phyloP scores from a whole-genome alignment of 2,888 invertebrate species.

The Nephrotoma flavescens region DNA sequence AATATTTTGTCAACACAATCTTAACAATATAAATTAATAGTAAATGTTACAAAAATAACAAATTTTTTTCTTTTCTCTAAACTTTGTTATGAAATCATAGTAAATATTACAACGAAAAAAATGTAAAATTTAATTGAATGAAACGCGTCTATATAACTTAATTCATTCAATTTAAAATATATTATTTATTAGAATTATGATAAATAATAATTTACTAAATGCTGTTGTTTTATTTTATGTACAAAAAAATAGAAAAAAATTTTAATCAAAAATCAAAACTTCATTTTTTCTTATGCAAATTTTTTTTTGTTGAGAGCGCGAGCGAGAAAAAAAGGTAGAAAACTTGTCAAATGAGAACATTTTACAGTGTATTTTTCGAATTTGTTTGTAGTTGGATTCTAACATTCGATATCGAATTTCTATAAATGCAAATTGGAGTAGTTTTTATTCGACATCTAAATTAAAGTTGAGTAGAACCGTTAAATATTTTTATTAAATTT shows the following conservation, averaged over 20 bases:
- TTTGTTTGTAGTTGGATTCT: background rate
- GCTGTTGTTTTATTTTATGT: background rate
- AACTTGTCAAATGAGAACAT: background rate
- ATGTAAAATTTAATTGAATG: background rate
- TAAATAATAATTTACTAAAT: background rate
- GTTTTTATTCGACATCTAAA: background rate
- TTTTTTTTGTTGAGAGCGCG: background rate
- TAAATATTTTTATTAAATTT: too few species aligned
- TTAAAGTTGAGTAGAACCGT: too few species aligned
- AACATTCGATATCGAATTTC: too few species aligned
- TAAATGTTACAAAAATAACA: background rate
- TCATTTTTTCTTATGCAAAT: background rate
- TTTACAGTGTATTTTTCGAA: background rate
- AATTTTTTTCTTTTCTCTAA: background rate
- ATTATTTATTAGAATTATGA: background rate
- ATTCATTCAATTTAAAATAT: background rate
- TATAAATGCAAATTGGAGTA: too few species aligned
- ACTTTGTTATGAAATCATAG: background rate
- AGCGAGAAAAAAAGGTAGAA: background rate
- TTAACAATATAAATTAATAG: background rate
- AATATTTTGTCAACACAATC: background rate
- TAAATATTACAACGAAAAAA: background rate
- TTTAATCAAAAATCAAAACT: background rate
- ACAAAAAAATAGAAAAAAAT: background rate
- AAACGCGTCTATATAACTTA: background rate